These are phyloP conservation scores for Sebastes nivosus DNA, from an alignment of 2,797 vertebrate species.

Conservation along the genomic window DNA sequence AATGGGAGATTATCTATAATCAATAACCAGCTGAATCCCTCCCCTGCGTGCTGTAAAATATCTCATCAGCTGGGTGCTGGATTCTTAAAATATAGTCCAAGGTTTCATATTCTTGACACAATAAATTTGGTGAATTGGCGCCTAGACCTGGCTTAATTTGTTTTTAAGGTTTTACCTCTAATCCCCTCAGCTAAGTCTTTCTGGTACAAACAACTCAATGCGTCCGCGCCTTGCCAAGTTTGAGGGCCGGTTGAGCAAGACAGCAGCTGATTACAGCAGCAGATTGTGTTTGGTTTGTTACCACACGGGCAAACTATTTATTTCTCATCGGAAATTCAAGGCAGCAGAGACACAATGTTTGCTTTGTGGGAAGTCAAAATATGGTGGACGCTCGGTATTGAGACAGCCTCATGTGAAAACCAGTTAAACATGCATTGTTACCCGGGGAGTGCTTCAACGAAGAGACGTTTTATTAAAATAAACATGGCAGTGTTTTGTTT, in stretches of 20 bases:
- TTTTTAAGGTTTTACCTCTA: slow-evolving; percentile 36
- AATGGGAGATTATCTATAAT: slow-evolving; percentile 2
- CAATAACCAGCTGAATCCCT: background rate
- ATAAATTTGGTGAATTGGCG: slow-evolving; percentile 10
- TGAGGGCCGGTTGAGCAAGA: slow-evolving; percentile 34
- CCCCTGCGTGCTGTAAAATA: background rate
- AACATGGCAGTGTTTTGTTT: slow-evolving; percentile 34
- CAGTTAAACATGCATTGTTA: slow-evolving; percentile 39
- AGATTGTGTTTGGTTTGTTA: slow-evolving; percentile 30
- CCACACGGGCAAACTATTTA: slow-evolving; percentile 34
- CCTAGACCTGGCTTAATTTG: slow-evolving; percentile 26
- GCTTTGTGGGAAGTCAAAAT: slow-evolving; percentile 36
- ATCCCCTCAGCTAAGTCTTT: slow-evolving; percentile 34
- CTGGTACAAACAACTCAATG: slow-evolving; percentile 38
- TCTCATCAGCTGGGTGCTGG: background rate
- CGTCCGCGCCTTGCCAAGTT: background rate
- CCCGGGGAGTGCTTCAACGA: background rate
- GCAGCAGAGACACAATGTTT: slow-evolving; percentile 39
- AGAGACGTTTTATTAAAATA: slow-evolving; percentile 11
- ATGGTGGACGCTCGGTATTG: slow-evolving; percentile 26
- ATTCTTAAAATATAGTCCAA: background rate
- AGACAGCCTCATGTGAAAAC: slow-evolving; percentile 31
- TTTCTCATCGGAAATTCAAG: slow-evolving; percentile 32
- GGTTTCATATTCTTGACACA: slow-evolving; percentile 14
- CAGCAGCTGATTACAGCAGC: slow-evolving; percentile 44